Evolutionary conservation across 1,140 invertebrate genomes (phyloP), one percentile per base, ranked within the genome.

Genomic region (Drosophila quadrilineata): DNA sequence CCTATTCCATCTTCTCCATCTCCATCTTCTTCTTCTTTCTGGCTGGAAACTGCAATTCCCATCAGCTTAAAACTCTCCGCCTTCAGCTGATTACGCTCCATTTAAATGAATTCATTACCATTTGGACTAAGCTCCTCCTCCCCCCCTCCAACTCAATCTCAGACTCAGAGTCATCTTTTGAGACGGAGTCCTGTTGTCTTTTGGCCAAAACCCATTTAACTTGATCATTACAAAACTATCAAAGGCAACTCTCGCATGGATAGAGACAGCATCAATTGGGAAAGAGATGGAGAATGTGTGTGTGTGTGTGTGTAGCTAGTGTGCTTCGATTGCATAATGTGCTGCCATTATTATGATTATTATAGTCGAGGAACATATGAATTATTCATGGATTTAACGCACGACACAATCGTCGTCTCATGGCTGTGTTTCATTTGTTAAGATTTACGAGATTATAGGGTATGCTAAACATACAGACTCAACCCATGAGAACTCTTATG

Each of bases 161-260:
- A n/a, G n/a, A n/a, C n/a, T n/a, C n/a, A n/a, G n/a, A n/a, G n/a
- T n/a, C n/a, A n/a, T n/a, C n/a, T n/a, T n/a, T n/a, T n/a, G n/a
- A n/a, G 35, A 24, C 46, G 29, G 36, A 50, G 46, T 45, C 57
- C 52, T 33, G 62, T 74, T 74, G 75, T 73, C 69, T 70, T 10
- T 33, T 60, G 58, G 28, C 35, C 65, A 62, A 73, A 79, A 70
- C 69, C 59, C 77, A 84, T 82, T 73, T 74, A 75, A 86, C 75
- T 85, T 85, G 74, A 86, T 79, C 79, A 85, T 85, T 86, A 85
- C 80, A 85, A 86, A 85, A 85, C 79, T 85, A 86, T 79, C 79
- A 67, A 52, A 24, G 46, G 14, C 16, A n/a, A n/a, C n/a, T n/a
- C n/a, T n/a, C n/a, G n/a, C n/a, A n/a, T n/a, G 45, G 19, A 31